Percentiles rank a stretch among this genome's conserved stretches.
Conservation (phyloP, 1,140 invertebrate genomes). For the Diprion similis region DNA sequence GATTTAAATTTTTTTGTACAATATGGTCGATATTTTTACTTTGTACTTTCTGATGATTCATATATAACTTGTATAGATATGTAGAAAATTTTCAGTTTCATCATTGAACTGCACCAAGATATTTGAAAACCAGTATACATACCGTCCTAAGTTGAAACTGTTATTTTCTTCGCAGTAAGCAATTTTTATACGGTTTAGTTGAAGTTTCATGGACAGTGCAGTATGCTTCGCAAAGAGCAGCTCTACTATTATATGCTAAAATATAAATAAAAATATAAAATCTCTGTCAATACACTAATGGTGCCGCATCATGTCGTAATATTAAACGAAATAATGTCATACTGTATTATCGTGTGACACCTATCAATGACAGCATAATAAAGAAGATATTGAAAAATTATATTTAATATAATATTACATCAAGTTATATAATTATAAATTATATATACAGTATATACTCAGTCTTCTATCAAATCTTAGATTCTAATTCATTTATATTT, state of each 20-base stretch:
- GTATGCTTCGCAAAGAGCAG: conserved; percentile 19
- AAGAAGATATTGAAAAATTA: conserved; percentile 36
- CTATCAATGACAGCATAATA: conserved; percentile 47
- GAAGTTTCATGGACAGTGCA: conserved; percentile 24
- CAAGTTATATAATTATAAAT: too few species aligned
- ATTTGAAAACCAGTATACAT: not conserved
- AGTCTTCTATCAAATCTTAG: too few species aligned
- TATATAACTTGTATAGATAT: not conserved
- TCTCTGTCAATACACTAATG: not conserved
- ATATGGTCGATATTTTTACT: not conserved
- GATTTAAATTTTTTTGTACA: not conserved
- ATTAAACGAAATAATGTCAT: conserved; percentile 11
- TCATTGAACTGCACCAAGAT: not conserved
- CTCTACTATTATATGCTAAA: conserved; percentile 24
- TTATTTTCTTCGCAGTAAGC: conserved; percentile 9
- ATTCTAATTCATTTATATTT: too few species aligned
- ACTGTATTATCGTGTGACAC: conserved; percentile 46
- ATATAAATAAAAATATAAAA: not conserved
- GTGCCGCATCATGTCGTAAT: conserved; percentile 2
- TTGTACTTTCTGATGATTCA: too few species aligned
- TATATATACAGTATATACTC: too few species aligned
- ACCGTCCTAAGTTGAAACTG: not conserved
- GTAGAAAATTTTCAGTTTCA: not conserved
- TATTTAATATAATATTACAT: too few species aligned
- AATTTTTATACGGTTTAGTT: conserved; percentile 44